phyloP scores from a whole-genome alignment of 1,140 invertebrate species.

The Mylabris phalerata region DNA sequence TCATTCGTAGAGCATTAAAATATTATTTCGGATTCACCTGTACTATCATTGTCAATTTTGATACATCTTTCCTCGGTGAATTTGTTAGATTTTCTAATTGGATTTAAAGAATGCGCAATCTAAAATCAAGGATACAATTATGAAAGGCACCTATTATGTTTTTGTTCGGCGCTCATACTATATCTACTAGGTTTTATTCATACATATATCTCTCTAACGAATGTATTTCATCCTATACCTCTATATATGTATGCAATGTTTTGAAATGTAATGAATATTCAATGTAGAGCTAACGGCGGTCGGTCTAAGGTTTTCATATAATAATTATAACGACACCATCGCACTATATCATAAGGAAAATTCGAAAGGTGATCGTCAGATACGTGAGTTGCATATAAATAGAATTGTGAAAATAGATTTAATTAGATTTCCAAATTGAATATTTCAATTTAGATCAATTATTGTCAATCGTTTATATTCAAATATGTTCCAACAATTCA shows the following conservation, averaged over 20 bases:
- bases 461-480: conserved; percentile 6
- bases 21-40: neutral
- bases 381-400: conserved; percentile 29
- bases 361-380: conserved; percentile 30
- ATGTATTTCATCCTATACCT: conserved; percentile 16
- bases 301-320: conserved; percentile 32
- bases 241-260: conserved; percentile 18
- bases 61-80: too few relatives aligned
- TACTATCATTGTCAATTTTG: too few relatives aligned
- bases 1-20: conserved; percentile 8
- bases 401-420: conserved; percentile 17
- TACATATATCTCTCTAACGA: conserved; percentile 14
- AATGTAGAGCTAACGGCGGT: conserved; percentile 26
- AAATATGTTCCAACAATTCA: neutral
- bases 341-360: conserved; percentile 31
- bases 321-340: conserved; percentile 29
- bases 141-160: conserved; percentile 18
- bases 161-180: conserved; percentile 3
- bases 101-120: too few relatives aligned
- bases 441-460: conserved; percentile 18
- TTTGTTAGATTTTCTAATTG: too few relatives aligned
- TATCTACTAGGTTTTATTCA: conserved; percentile 15
- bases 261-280: conserved; percentile 33
- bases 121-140: conserved; percentile 1
- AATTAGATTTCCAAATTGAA: conserved; percentile 20